Conservation (phyloP, 2,888 invertebrate species). For the Orthonevra nobilis region DNA sequence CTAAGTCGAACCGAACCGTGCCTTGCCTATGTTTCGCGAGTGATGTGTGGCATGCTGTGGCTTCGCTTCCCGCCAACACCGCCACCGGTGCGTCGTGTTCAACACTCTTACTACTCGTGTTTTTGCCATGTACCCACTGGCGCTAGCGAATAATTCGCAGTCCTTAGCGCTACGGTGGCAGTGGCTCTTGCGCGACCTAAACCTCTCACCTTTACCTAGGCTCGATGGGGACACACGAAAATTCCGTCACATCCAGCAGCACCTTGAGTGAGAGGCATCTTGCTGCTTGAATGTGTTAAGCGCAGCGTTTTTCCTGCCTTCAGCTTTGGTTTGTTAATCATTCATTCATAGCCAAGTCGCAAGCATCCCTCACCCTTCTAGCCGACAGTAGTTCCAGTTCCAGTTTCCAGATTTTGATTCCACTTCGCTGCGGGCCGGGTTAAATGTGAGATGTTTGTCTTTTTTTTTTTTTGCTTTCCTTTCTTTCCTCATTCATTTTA, state of each 20-base stretch:
- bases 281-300: constrained; percentile 35
- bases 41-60: constrained; percentile 10
- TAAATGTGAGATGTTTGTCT: constrained; percentile 33
- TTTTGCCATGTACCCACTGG: constrained; percentile 59
- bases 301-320: too few species aligned
- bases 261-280: constrained; percentile 34
- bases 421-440: constrained; percentile 18
- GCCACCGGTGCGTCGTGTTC: constrained; percentile 39
- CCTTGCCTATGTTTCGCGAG: background rate
- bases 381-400: too few species aligned
- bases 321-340: constrained; percentile 31
- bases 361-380: background rate
- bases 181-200: constrained; percentile 52
- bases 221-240: constrained; percentile 4
- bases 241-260: constrained; percentile 40
- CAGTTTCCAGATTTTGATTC: constrained; percentile 47
- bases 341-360: constrained; percentile 47
- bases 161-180: constrained; percentile 29
- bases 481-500: too few species aligned
- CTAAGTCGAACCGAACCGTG: constrained; percentile 3
- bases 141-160: constrained; percentile 66
- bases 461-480: constrained; percentile 20
- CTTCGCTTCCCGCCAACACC: too few species aligned
- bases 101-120: constrained; percentile 65
- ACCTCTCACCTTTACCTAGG: constrained; percentile 68